phyloP scores from a whole-genome alignment of 1,140 invertebrate genomes.

The Tribolium castaneum region DNA sequence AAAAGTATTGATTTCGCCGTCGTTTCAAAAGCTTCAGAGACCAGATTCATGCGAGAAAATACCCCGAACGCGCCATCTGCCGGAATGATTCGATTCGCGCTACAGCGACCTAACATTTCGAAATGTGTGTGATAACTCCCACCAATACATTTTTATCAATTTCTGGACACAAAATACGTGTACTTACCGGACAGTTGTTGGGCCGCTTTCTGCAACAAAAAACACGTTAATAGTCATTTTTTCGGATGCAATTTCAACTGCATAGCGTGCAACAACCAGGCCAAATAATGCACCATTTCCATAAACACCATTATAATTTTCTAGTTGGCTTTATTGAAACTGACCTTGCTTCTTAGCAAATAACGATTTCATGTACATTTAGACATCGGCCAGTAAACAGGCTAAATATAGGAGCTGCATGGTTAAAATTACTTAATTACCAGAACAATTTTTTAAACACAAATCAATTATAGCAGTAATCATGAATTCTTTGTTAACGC shows the following conservation, averaged over 20 bases:
- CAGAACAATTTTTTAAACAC: neutral
- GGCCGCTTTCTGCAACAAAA: constrained; percentile 55
- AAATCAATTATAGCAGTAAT: neutral
- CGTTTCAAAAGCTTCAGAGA: neutral
- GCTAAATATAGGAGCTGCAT: constrained; percentile 15
- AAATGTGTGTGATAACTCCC: neutral
- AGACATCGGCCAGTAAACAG: constrained; percentile 15
- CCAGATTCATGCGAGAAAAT: neutral
- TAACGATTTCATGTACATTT: constrained; percentile 16
- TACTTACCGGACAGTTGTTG: constrained; percentile 54
- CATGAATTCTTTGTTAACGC: neutral
- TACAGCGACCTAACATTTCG: constrained; percentile 9
- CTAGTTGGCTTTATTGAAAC: constrained; percentile 19
- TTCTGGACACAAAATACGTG: neutral
- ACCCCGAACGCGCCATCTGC: neutral
- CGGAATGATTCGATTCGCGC: neutral
- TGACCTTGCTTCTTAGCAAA: constrained; percentile 16
- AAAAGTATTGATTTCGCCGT: neutral
- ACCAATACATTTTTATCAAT: neutral
- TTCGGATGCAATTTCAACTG: neutral
- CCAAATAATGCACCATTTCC: neutral
- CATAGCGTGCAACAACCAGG: neutral
- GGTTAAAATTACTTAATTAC: neutral
- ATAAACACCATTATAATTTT: constrained; percentile 16
- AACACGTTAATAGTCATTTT: neutral